Percentiles rank a stretch among this genome's conserved stretches.
Conservation (phyloP, 2,888 invertebrate species). For the Isoperla grammatica region DNA sequence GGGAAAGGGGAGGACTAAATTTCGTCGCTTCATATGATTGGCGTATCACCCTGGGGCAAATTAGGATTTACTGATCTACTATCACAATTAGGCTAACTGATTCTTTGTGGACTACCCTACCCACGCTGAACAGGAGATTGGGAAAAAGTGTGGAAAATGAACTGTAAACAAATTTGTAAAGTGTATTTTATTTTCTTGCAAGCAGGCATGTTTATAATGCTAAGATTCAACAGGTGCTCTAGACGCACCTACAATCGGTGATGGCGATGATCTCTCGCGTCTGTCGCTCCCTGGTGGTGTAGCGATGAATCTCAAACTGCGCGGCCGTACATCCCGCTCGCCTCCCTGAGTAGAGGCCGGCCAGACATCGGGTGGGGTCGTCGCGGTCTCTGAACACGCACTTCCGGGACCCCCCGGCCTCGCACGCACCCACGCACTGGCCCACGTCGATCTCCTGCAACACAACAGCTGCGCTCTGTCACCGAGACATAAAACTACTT, state of each 20-base stretch:
- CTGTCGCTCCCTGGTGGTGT: constrained; percentile 31
- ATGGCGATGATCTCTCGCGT: constrained; percentile 42
- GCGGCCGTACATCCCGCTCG: constrained; percentile 38
- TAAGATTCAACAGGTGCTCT: too few species aligned
- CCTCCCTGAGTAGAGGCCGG: constrained; percentile 35
- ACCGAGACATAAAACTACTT: background rate
- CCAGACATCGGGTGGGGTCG: constrained; percentile 40
- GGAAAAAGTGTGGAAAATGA: too few species aligned
- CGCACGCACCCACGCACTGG: constrained; percentile 43
- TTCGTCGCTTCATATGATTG: too few species aligned
- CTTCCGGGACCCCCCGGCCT: constrained; percentile 36
- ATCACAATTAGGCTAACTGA: too few species aligned
- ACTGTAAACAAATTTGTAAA: too few species aligned
- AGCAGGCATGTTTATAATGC: too few species aligned
- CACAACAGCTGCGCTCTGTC: background rate
- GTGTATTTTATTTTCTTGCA: too few species aligned
- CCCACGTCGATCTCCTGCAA: constrained; percentile 45
- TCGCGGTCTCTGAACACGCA: constrained; percentile 37
- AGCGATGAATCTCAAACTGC: constrained; percentile 42
- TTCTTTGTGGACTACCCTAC: too few species aligned
- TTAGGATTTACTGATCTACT: too few species aligned
- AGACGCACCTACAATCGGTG: constrained; percentile 42
- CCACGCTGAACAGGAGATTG: too few species aligned
- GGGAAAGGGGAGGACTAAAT: too few species aligned
- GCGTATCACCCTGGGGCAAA: too few species aligned